Evolutionary conservation across 2,888 invertebrate genomes (phyloP), one percentile per base, ranked within the genome.

Genomic region (Lochmaea crataegi): DNA sequence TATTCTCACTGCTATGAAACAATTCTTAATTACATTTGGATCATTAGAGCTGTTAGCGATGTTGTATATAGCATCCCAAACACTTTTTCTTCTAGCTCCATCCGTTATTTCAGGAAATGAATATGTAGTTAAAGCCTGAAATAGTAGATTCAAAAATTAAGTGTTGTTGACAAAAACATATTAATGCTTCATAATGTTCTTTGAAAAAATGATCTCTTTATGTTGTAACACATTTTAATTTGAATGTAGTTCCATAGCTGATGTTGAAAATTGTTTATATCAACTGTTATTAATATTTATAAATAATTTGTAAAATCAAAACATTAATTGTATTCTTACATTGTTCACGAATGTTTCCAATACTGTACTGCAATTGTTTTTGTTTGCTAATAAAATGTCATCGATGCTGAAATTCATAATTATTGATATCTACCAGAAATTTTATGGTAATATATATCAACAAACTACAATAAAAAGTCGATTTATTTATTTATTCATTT

Each of bases 1-100:
- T 74, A 94, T 90, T 78, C 93, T 87, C 65, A 94, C 87, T 57
- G 89, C 87, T 71, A 89, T 87, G 77, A 94, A 88, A 80, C 91
- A 92, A 68, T 89, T 83, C 57, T 87, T 85, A 82, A 91, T 89
- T 74, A 90, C 84, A 64, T 74, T 75, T 14, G 87, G 75, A 71
- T 86, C 84, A 73, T 88, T 85, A 42, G 87, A 83, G 75, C 89
- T 87, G 73, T 88, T 88, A n/a, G 93, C 86, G 79, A 89, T 88
- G 77, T 88, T 86, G 82, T 91, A 92, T 69, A 94, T 82, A 42
- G 87, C 87, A 26, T 88, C 87, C 93, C 93, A 94, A 64, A 93
- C 80, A 58, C 90, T 84, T 68, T 86, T 86, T 78, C 92, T 87
- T 75, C 88, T 87, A 78, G 89, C 88, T 12, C 71, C 79, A 18